Evolutionary conservation across 2,797 vertebrate species (phyloP).

Genomic region (Malurus leucopterus): DNA sequence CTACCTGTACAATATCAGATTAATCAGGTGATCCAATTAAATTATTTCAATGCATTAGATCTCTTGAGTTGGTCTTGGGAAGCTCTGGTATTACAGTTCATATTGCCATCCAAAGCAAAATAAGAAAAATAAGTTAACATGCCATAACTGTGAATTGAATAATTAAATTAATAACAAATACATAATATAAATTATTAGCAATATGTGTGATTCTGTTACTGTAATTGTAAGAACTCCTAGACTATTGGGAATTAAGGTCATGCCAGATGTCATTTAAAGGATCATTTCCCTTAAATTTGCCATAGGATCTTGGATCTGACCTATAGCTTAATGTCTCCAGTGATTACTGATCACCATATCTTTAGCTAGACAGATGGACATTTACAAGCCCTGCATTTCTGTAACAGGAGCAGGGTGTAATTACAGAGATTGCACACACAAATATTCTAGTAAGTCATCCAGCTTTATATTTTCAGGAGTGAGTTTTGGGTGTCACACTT

Average conservation of each 20-base stretch:
- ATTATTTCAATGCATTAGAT: slow-evolving; percentile 11
- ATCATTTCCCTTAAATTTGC: slow-evolving; percentile 35
- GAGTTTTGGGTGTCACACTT: background rate
- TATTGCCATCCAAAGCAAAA: background rate
- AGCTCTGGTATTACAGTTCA: background rate
- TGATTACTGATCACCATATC: slow-evolving; percentile 15
- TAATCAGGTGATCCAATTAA: slow-evolving; percentile 22
- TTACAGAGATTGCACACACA: background rate
- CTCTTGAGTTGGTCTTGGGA: background rate
- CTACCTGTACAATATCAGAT: slow-evolving; percentile 1
- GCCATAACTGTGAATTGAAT: background rate
- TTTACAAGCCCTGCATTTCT: slow-evolving; percentile 5
- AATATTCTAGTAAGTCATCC: background rate
- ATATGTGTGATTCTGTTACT: background rate
- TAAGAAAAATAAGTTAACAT: background rate
- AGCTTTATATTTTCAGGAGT: background rate
- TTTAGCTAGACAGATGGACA: slow-evolving; percentile 27
- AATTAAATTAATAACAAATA: background rate
- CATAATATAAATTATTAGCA: background rate
- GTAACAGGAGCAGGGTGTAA: background rate
- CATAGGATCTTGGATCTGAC: slow-evolving; percentile 1
- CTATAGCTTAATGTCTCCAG: background rate
- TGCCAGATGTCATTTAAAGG: slow-evolving; percentile 6
- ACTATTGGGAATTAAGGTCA: background rate
- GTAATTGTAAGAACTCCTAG: background rate